Percentiles rank a stretch among this genome's conserved stretches.
Conservation (phyloP, 2,888 invertebrate genomes). For the Leucoma salicis region DNA sequence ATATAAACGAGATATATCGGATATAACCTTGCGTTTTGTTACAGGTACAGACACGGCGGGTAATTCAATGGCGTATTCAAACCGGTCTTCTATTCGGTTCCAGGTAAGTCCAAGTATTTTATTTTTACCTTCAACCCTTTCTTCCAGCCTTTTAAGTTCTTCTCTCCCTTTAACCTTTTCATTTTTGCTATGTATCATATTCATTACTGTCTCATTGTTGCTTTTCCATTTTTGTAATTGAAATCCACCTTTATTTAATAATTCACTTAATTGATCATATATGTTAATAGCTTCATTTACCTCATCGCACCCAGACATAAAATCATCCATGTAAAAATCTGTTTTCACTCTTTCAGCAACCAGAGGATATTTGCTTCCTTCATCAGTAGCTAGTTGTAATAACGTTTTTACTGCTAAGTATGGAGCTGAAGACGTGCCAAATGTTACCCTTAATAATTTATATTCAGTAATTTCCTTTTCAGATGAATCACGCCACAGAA, state of each 20-base stretch:
- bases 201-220: not conserved
- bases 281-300: slow-evolving; percentile 3
- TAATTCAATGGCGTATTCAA: slow-evolving; percentile 21
- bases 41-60: slow-evolving; percentile 9
- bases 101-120: slow-evolving; percentile 15
- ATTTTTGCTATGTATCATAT: not conserved
- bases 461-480: not conserved
- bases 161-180: too few species aligned
- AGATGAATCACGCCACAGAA: slow-evolving; percentile 3
- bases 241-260: slow-evolving; percentile 8
- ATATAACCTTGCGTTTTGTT: slow-evolving; percentile 27
- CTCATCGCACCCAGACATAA: slow-evolving; percentile 2
- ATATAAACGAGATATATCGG: slow-evolving; percentile 24
- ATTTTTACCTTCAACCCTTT: too few species aligned
- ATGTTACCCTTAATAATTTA: slow-evolving; percentile 4
- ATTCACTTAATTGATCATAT: slow-evolving; percentile 2
- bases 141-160: slow-evolving; percentile 19
- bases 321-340: slow-evolving; percentile 11
- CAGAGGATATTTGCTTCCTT: slow-evolving; percentile 2
- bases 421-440: slow-evolving; percentile 13
- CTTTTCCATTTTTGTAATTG: slow-evolving; percentile 11
- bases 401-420: slow-evolving; percentile 5
- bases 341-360: slow-evolving; percentile 1
- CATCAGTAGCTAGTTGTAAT: slow-evolving; percentile 7
- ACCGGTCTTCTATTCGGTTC: slow-evolving; percentile 13